Base-by-base conservation (phyloP, 2,113 vertebrate species). In the Hippocampus mohnikei region DNA sequence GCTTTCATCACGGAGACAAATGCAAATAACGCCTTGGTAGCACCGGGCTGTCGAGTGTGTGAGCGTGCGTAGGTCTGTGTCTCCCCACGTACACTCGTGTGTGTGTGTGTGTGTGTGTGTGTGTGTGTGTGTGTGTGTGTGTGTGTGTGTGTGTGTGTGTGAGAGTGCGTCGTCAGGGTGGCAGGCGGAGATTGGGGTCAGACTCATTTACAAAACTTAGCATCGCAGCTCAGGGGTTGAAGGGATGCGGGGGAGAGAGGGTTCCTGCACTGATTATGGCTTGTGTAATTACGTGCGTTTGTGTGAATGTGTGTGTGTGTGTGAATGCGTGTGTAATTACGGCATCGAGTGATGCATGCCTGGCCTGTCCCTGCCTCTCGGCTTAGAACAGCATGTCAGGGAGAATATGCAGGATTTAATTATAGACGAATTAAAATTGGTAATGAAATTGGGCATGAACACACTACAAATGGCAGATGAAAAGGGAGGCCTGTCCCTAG, bases 391-490 rank as follows among this genome's bases (percentile, higher is more conserved):
- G 94, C 93, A 94, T 95, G 95, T 96, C 93, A 92, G 94, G 95
- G 95, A 92, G 95, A 97, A 97, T 96, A 98, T 94, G 95, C 95
- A 95, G 95, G 94, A 96, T 98, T 96, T 97, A 97, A 97, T 97
- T 98, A 99, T 95, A 98, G 94, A 95, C 94, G 93, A 98, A 99
- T 98, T 98, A 98, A 97, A 97, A 96, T 96, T 95, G 94, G 95
- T 97, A 98, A 99, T 98, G 95, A 96, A 97, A 97, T 92, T 96
- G 95, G 95, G 95, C 95, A 96, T 93, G 93, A 93, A 93, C 93
- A 93, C 91, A 93, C 92, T 95, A 96, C 96, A 97, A 97, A 97
- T 96, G 93, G 92, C 91, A 93, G 92, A 93, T 93, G 92, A 93
- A 93, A 92, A 93, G 91, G 89, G 89, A 92, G 86, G 89, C 85